phyloP scores from a whole-genome alignment of 2,113 vertebrate species.

The Pycnonotus jocosus region DNA sequence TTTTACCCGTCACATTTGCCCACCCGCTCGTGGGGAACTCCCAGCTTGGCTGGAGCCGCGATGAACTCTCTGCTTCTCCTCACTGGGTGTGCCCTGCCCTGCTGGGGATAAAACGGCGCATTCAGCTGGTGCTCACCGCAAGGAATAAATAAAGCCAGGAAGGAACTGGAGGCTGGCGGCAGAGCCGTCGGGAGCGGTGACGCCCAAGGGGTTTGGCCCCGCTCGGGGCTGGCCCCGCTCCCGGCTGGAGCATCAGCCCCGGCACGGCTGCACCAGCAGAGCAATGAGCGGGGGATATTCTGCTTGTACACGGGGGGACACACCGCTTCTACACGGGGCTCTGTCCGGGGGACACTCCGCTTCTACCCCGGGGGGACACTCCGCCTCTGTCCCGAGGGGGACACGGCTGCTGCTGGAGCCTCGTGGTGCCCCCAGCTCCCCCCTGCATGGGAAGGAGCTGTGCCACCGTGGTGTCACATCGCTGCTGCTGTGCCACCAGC shows the following conservation, averaged over 20 bases:
- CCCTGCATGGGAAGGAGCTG: not conserved
- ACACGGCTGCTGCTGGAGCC: not conserved
- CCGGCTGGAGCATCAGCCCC: not conserved
- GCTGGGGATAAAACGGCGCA: not conserved
- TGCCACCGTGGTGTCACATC: not conserved
- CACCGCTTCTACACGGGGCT: no score
- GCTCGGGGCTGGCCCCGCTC: not conserved
- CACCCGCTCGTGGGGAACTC: not conserved
- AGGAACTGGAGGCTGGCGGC: not conserved
- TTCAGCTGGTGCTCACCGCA: slow-evolving; percentile 18
- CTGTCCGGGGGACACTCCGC: not conserved
- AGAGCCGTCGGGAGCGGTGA: not conserved
- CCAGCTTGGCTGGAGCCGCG: slow-evolving; percentile 2
- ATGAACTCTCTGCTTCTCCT: slow-evolving; percentile 19
- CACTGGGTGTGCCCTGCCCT: slow-evolving; percentile 23
- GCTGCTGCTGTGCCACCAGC: not conserved
- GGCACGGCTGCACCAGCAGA: not conserved
- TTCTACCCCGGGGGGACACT: not conserved
- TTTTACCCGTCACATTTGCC: not conserved
- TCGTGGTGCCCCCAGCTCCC: not conserved
- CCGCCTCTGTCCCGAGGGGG: not conserved
- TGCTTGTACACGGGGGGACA: no score
- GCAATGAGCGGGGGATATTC: no score
- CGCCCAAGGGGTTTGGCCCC: not conserved
- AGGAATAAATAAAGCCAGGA: slow-evolving; percentile 40